Evolutionary conservation across 2,113 vertebrate species (phyloP).

Genomic region (Eidolon helvum): DNA sequence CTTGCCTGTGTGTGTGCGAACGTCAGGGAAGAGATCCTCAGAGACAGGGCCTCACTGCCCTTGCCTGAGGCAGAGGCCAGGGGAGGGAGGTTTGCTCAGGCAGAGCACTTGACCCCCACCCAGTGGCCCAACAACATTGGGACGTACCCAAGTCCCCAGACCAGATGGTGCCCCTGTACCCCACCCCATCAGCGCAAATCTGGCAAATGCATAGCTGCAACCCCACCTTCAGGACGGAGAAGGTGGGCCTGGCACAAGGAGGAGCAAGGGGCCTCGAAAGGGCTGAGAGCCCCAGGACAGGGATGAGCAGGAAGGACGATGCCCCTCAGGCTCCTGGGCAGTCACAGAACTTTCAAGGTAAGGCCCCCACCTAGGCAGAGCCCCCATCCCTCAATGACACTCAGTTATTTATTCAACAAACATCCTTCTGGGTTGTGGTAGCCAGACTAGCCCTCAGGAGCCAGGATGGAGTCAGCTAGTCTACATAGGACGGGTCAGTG

Average conservation of each 20-base stretch:
- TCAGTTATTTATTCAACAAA: not conserved
- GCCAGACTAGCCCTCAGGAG: not conserved
- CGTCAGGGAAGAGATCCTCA: not conserved
- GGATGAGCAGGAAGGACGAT: too few species aligned
- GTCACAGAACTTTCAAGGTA: not conserved
- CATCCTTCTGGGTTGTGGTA: too few species aligned
- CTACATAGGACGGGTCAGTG: not conserved
- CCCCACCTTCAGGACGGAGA: fast-evolving
- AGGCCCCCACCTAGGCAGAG: not conserved
- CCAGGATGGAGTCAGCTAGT: not conserved
- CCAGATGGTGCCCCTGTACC: not conserved
- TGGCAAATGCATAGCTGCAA: not conserved
- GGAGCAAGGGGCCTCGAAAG: too few species aligned
- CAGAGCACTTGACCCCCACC: not conserved
- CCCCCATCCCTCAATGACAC: too few species aligned
- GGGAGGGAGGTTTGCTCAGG: not conserved
- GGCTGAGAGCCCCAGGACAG: not conserved
- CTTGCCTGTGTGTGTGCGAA: not conserved
- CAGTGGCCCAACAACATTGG: fast-evolving
- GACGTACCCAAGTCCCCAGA: not conserved
- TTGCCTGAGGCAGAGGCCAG: not conserved
- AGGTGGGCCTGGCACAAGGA: not conserved
- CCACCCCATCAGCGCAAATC: not conserved
- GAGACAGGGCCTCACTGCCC: not conserved
- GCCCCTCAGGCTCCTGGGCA: not conserved